Base-by-base conservation (phyloP, 1,140 invertebrate genomes). In the Steinernema khuongi region DNA sequence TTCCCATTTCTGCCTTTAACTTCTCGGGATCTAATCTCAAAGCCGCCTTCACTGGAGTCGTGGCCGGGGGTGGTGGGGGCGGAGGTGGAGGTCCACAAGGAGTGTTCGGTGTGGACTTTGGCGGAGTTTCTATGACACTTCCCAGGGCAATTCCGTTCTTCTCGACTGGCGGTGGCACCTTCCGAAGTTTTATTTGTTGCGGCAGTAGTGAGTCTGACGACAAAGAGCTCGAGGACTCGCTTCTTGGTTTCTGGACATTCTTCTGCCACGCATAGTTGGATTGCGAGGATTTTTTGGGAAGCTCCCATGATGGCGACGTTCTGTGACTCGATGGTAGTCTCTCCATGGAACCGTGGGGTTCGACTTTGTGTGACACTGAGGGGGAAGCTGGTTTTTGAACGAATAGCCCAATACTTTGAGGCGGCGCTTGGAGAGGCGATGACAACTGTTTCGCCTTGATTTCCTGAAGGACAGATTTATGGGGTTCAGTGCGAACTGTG, bases 61-160 rank as follows among this genome's bases (percentile, higher is more conserved):
- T n/a, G n/a, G 36, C 7, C 22, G 50, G 50, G 4, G 50, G 50
- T 22, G 50, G 50, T n/a, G 50, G 50, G 26, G 50, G 50, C 19
- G 50, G 50, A 11, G 50, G 50, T 4, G 50, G 50, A 26, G 50
- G 11, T 11, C 50, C 50, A 22, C 14, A 17, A 7, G 50, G 50
- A 22, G 50, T 60, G 36, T n/a, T 11, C n/a, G 36, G 36, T 11
- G 36, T 41, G 7, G 36, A 41, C 50, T 14, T 4, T 7, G 50
- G 50, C 50, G 11, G 4, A 11, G 14, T 60, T 26, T 60, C 50
- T 2, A 60, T 26, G 4, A 60, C 50, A 22, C 26, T 60, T 7
- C 50, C 50, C 26, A 60, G 50, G 14, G 50, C 50, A 22, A 60
- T 60, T 60, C 50, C 50, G 50, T 22, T 60, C 26, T 60, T 60